Conservation (phyloP, 2,888 invertebrate genomes). For the Noctua fimbriata region DNA sequence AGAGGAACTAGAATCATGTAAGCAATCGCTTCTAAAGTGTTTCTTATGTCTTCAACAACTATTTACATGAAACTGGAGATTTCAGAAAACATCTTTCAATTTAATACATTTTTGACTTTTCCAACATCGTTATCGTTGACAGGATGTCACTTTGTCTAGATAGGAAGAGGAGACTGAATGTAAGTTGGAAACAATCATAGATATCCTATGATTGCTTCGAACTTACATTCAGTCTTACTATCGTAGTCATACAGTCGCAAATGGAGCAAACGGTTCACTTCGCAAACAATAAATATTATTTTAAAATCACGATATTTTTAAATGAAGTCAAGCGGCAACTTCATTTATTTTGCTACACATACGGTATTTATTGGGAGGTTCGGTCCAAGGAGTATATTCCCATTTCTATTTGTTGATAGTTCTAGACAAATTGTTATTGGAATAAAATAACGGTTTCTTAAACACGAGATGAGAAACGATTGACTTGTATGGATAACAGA, state of each 20-base stretch:
- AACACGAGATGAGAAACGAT: not conserved
- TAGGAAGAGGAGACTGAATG: too few relatives aligned
- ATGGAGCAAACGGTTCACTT: conserved; percentile 2
- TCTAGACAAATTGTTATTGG: conserved; percentile 66
- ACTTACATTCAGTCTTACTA: not conserved
- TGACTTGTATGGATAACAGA: not conserved
- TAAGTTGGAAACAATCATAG: too few relatives aligned
- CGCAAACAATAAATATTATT: conserved; percentile 32
- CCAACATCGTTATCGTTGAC: not conserved
- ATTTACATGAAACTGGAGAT: not conserved
- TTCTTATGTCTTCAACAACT: not conserved
- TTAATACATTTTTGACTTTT: not conserved
- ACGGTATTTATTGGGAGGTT: conserved; percentile 63
- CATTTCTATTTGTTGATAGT: conserved; percentile 66
- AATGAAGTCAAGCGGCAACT: conserved; percentile 53
- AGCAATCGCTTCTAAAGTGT: not conserved
- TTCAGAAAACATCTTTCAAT: not conserved
- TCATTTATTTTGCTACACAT: conserved; percentile 57
- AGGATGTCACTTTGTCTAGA: not conserved
- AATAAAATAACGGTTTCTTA: conserved; percentile 35
- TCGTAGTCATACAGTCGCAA: not conserved
- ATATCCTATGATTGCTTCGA: not conserved
- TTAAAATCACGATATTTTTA: conserved; percentile 30
- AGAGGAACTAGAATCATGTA: not conserved
- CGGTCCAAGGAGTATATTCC: conserved; percentile 61